phyloP scores from a whole-genome alignment of 2,888 invertebrate species.

The Acrobasis consociella region DNA sequence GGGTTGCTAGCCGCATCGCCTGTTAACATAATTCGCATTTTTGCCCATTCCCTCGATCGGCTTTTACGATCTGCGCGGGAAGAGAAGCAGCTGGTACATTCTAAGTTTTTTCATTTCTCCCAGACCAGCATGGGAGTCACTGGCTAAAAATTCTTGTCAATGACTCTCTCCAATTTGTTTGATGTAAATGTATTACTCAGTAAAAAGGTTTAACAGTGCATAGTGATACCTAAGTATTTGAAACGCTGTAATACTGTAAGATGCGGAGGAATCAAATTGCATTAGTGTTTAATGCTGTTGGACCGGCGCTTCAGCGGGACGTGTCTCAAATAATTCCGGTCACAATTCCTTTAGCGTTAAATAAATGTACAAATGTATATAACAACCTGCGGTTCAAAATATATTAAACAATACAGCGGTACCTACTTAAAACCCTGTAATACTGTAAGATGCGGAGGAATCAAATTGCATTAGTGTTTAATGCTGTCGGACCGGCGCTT shows the following conservation, averaged over 20 bases:
- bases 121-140: too few species aligned
- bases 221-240: not conserved
- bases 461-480: constrained; percentile 23
- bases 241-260: constrained; percentile 9
- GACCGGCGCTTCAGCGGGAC: constrained; percentile 16
- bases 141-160: too few species aligned
- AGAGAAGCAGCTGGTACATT: too few species aligned
- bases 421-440: constrained; percentile 5
- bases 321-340: constrained; percentile 18
- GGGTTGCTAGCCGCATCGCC: too few species aligned
- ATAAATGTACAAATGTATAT: not conserved
- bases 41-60: too few species aligned
- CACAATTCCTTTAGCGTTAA: not conserved
- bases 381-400: not conserved
- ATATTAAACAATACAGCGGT: not conserved
- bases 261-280: constrained; percentile 21
- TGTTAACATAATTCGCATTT: too few species aligned
- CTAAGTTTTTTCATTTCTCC: too few species aligned
- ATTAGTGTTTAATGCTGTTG: constrained; percentile 21
- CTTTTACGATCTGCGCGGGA: too few species aligned
- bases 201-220: too few species aligned
- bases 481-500: constrained; percentile 16
- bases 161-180: too few species aligned
- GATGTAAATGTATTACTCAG: too few species aligned
- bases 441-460: constrained; percentile 14